phyloP scores from a whole-genome alignment of 2,113 vertebrate genomes.

The Mirza zaza region DNA sequence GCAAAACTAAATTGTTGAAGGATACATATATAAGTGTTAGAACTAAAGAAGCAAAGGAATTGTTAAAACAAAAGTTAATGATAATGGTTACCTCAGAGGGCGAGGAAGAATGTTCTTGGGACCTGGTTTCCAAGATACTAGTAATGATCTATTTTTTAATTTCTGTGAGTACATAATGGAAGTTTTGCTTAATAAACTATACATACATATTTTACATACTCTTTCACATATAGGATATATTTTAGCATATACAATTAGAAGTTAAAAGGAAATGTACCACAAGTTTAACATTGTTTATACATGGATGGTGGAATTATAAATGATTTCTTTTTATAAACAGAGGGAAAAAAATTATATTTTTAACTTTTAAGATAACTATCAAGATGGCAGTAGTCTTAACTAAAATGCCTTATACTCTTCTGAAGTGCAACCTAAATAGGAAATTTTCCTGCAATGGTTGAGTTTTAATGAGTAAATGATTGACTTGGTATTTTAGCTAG shows the following conservation, averaged over 20 bases:
- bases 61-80: neutral
- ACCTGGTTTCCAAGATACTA: neutral
- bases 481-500: slow-evolving; percentile 17
- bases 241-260: neutral
- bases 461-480: neutral
- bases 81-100: neutral
- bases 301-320: neutral
- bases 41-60: neutral
- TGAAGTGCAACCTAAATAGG: neutral
- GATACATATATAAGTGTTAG: neutral
- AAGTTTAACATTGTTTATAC: slow-evolving; percentile 33
- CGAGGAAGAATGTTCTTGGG: neutral
- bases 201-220: neutral
- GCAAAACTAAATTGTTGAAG: slow-evolving; percentile 4
- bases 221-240: neutral
- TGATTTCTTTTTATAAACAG: slow-evolving; percentile 10
- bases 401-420: neutral
- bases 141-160: neutral
- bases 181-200: neutral
- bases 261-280: slow-evolving; percentile 30
- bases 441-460: neutral
- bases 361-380: neutral
- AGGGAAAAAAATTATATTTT: slow-evolving; percentile 9
- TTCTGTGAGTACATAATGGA: neutral
- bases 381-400: neutral